Base-by-base conservation (phyloP, 2,797 vertebrate genomes). In the Buphagus erythrorhynchus region DNA sequence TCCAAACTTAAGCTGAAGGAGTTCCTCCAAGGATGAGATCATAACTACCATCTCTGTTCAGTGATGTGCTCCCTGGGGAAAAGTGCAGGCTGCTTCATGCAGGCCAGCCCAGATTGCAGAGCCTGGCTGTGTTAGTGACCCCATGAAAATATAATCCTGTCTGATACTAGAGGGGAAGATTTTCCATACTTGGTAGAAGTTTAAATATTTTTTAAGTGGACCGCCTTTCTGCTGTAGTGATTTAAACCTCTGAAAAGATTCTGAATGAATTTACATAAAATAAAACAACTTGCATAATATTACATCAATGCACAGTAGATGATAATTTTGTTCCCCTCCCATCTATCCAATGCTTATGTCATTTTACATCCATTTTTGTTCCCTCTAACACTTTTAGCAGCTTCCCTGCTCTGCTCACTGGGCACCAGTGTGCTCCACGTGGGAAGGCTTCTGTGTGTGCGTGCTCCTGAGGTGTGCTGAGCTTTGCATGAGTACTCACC, bases 361-460 rank as follows among this genome's bases (percentile, higher is more conserved):
- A n/a, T 58, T 79, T 87, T 59, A 18, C 16, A 57, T 71, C 16
- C 8, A 5, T 52, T 82, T 71, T 48, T 76, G 9, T 67, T 92
- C 36, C 15, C n/a, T 69, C 51, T 29, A 55, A 11, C 19, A 16
- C 22, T 73, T 76, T 12, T 19, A 67, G 18, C 19, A 0, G 0
- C 33, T 68, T 80, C 29, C 19, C 59, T 91, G 25, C 59, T 74
- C 28, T 2, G 2, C 22, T 76, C 10, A 1, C 16, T 38, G 52
- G 1, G 0, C 33, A 29, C 10, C 40, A 24, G 33, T 5, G 2
- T 2, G 6, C 11, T 51, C 24, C 26, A 5, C 7, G 0, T 29
- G 45, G 22, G 36, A 94, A 62, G 20, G 16, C 43, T 68, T 51
- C 20, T 33, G 10, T 45, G 40, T 57, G 13, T 54, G 12, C 11